A percentile compares a stretch with the other conserved stretches of the same genome.
phyloP scores from a whole-genome alignment of 2,113 vertebrate genomes.

The Sebastes fasciatus region DNA sequence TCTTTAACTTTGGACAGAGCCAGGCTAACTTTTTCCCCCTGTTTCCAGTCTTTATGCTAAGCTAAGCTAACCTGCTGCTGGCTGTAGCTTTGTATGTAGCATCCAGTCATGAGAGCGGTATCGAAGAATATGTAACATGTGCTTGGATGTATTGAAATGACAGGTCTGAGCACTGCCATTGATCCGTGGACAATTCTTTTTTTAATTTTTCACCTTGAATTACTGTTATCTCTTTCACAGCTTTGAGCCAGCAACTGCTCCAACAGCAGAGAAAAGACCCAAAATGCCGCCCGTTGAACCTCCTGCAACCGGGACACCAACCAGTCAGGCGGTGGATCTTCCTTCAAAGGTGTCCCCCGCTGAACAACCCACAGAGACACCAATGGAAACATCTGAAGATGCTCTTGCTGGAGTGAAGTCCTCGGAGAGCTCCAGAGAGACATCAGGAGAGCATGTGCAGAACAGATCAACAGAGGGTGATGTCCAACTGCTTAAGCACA shows the following conservation, averaged over 20 bases:
- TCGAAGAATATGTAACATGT: no score
- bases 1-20: neutral
- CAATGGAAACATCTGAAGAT: constrained; percentile 13
- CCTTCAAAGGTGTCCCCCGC: constrained; percentile 3
- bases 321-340: constrained; percentile 18
- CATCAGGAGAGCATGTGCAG: neutral
- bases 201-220: constrained; percentile 17
- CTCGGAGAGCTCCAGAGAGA: neutral
- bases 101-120: neutral
- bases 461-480: constrained; percentile 1
- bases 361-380: constrained; percentile 25
- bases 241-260: constrained; percentile 19
- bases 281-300: constrained; percentile 2
- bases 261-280: constrained; percentile 30
- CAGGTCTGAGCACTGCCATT: neutral
- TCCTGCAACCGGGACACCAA: neutral
- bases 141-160: neutral
- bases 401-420: neutral
- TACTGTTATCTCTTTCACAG: constrained; percentile 46
- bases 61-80: constrained; percentile 1
- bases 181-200: neutral
- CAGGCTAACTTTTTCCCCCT: neutral
- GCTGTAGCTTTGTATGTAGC: neutral
- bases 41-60: neutral
- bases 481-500: neutral